These are phyloP conservation scores for Melospiza georgiana DNA, from an alignment of 2,113 vertebrate genomes.

Conservation along the genomic window DNA sequence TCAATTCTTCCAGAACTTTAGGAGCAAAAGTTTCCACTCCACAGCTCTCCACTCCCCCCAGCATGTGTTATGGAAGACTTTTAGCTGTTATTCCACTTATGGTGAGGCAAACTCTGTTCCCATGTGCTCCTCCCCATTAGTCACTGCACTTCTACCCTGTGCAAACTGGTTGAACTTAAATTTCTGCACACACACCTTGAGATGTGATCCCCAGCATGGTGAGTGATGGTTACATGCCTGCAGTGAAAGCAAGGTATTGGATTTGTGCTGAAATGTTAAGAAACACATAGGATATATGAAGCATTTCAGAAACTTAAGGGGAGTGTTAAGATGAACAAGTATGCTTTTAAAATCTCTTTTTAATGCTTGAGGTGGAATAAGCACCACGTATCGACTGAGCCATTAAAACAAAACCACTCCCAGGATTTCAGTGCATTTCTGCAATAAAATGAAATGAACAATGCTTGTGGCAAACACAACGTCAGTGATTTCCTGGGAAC, in stretches of 20 bases:
- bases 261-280: slow-evolving; percentile 39
- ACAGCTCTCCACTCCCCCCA: neutral
- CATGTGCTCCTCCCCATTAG: neutral
- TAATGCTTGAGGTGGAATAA: slow-evolving; percentile 30
- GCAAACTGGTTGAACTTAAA: neutral
- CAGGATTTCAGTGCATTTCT: slow-evolving; percentile 1
- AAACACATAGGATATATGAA: slow-evolving; percentile 20
- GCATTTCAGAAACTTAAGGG: slow-evolving; percentile 15
- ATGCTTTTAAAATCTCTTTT: slow-evolving; percentile 30
- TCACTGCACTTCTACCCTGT: neutral
- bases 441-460: slow-evolving; percentile 34
- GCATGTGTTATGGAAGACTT: neutral
- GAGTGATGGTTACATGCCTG: neutral
- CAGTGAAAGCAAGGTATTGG: neutral
- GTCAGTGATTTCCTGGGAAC: slow-evolving; percentile 6
- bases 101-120: neutral
- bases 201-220: neutral
- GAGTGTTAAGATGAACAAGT: slow-evolving; percentile 35
- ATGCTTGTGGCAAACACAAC: neutral
- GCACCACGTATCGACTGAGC: neutral
- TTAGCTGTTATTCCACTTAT: neutral
- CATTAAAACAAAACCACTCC: slow-evolving; percentile 28
- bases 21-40: slow-evolving; percentile 46
- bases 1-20: slow-evolving; percentile 61
- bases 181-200: neutral